Conservation (phyloP, 2,797 vertebrate genomes). For the Danio tinwini region DNA sequence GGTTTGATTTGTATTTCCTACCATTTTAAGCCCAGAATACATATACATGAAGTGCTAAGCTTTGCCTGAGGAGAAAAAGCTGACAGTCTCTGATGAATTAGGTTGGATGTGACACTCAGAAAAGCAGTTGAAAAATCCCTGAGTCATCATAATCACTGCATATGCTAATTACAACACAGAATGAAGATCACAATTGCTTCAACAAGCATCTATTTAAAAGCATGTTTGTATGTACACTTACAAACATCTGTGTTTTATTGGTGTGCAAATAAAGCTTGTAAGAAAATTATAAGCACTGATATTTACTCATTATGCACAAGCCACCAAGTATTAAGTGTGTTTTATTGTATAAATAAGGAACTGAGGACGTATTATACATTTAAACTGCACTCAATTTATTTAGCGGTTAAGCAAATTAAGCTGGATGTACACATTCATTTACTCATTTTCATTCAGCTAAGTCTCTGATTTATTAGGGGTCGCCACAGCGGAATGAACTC, state of each 20-base stretch:
- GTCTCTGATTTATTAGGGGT: too few relatives aligned
- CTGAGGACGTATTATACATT: too few relatives aligned
- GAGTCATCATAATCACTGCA: slow-evolving; percentile 5
- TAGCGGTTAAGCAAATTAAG: too few relatives aligned
- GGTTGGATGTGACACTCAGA: not conserved
- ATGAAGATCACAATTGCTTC: not conserved
- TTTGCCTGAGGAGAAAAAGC: not conserved
- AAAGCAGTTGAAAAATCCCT: slow-evolving; percentile 2
- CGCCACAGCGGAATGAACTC: too few relatives aligned
- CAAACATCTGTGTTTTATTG: too few relatives aligned
- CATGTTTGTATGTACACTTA: not conserved
- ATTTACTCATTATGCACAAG: too few relatives aligned
- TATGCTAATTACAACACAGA: not conserved
- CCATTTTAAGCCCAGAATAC: not conserved
- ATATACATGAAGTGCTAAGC: slow-evolving; percentile 1
- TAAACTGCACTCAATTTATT: too few relatives aligned
- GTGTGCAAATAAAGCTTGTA: too few relatives aligned
- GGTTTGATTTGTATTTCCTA: not conserved
- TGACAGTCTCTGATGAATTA: slow-evolving; percentile 18
- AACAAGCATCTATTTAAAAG: not conserved
- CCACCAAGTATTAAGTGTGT: too few relatives aligned
- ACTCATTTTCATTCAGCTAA: too few relatives aligned
- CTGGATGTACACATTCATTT: too few relatives aligned
- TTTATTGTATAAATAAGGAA: too few relatives aligned
- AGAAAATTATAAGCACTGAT: not conserved